Conservation (phyloP, 2,888 invertebrate genomes). For the Neoscelio sp. region DNA sequence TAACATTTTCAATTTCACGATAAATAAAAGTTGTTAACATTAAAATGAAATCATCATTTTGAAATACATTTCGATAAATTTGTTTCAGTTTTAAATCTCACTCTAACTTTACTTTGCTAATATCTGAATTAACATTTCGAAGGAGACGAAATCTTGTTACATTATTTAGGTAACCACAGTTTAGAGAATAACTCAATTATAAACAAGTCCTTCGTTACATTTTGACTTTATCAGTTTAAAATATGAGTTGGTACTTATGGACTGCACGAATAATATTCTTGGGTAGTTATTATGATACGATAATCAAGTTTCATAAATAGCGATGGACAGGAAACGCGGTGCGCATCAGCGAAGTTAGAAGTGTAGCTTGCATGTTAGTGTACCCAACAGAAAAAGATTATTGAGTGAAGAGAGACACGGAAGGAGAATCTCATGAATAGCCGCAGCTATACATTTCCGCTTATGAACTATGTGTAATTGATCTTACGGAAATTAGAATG, state of each 20-base stretch:
- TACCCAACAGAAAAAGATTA: slow-evolving; percentile 6
- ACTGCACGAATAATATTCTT: neutral
- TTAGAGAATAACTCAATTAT: too few species aligned
- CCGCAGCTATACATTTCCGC: slow-evolving; percentile 1
- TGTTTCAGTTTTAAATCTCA: too few species aligned
- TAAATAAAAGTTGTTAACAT: neutral
- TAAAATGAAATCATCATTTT: slow-evolving; percentile 5
- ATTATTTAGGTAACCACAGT: too few species aligned
- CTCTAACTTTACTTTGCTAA: too few species aligned
- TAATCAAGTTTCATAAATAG: slow-evolving; percentile 26
- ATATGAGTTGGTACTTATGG: too few species aligned
- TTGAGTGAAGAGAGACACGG: neutral
- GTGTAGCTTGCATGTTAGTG: slow-evolving; percentile 14
- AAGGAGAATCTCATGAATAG: neutral
- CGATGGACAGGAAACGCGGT: slow-evolving; percentile 9
- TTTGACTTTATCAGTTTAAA: too few species aligned
- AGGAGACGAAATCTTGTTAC: too few species aligned
- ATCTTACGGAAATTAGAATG: neutral
- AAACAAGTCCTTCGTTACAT: too few species aligned
- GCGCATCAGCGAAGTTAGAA: slow-evolving; percentile 6
- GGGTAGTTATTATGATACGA: neutral
- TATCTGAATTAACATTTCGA: too few species aligned
- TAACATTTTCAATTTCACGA: slow-evolving; percentile 71
- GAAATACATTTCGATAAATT: neutral
- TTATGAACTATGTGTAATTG: slow-evolving; percentile 11